Conservation (phyloP, 2,888 invertebrate genomes). For the Xestia rhomboidea region DNA sequence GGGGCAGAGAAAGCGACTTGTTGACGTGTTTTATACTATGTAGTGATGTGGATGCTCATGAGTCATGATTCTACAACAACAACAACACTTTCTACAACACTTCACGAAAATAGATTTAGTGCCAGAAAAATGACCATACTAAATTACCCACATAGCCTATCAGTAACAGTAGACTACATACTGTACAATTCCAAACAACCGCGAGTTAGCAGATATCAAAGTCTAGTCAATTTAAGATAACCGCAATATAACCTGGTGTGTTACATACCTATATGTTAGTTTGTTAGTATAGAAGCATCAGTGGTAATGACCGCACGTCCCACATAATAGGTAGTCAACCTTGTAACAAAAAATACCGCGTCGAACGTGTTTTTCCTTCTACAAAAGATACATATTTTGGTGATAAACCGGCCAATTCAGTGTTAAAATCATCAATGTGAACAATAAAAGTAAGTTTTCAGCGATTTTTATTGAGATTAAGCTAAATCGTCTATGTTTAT, state of each 20-base stretch:
- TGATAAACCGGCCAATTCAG: not conserved
- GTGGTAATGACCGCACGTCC: conserved; percentile 41
- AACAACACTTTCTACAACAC: no score
- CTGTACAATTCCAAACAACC: conserved; percentile 6
- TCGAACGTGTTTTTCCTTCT: not conserved
- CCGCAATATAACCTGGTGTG: conserved; percentile 13
- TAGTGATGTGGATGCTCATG: no score
- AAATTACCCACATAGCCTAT: not conserved
- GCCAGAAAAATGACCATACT: not conserved
- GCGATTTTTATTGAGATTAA: conserved; percentile 10
- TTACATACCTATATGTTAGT: not conserved
- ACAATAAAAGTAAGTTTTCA: conserved; percentile 39
- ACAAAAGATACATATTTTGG: conserved; percentile 1
- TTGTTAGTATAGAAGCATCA: conserved; percentile 43
- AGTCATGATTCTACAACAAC: no score
- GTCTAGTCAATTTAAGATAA: conserved; percentile 40
- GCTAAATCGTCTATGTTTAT: conserved; percentile 14
- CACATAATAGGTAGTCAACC: not conserved
- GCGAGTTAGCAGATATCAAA: conserved; percentile 5
- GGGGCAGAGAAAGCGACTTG: no score
- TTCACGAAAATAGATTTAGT: not conserved
- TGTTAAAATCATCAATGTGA: not conserved
- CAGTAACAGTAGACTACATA: no score
- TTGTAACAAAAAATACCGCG: conserved; percentile 1
- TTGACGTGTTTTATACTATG: no score